Evolutionary conservation across 2,888 invertebrate genomes (phyloP).

Genomic region (Cylloceria caligata): DNA sequence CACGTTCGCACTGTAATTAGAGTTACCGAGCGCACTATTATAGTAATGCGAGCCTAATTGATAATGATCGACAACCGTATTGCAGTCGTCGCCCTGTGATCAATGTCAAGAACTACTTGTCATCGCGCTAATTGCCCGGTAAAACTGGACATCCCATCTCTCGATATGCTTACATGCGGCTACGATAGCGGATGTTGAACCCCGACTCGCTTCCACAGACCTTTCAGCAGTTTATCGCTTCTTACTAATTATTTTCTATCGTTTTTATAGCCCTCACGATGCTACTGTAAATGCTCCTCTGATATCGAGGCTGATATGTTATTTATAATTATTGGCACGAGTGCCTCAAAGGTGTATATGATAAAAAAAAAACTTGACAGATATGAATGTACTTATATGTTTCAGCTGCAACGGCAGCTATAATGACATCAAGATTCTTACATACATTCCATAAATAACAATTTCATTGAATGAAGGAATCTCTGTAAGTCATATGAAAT

Average conservation of each 20-base stretch:
- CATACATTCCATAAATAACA: neutral
- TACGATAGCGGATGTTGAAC: conserved; percentile 30
- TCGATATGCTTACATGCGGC: too few species aligned
- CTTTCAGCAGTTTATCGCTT: conserved; percentile 46
- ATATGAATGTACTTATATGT: neutral
- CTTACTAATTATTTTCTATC: conserved; percentile 54
- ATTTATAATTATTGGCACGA: conserved; percentile 49
- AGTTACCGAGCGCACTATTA: conserved; percentile 54
- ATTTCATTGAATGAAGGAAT: neutral
- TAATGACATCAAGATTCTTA: neutral
- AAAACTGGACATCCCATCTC: conserved; percentile 47
- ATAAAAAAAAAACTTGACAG: neutral
- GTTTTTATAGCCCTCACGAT: conserved; percentile 22
- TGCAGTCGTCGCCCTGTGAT: conserved; percentile 58
- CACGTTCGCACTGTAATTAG: conserved; percentile 40
- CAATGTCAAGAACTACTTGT: conserved; percentile 64
- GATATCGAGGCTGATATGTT: conserved; percentile 8
- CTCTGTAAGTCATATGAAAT: neutral
- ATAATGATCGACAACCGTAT: conserved; percentile 47
- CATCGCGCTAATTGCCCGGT: conserved; percentile 55
- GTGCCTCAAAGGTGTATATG: conserved; percentile 35
- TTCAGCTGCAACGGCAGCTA: too few species aligned
- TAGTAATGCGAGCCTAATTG: conserved; percentile 49
- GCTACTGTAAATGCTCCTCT: neutral
- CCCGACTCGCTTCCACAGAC: conserved; percentile 8